Percentiles rank a stretch among this genome's conserved stretches.
Evolutionary conservation across 2,113 vertebrate genomes (phyloP).

Genomic region (Sinocyclocheilus anophthalmus): DNA sequence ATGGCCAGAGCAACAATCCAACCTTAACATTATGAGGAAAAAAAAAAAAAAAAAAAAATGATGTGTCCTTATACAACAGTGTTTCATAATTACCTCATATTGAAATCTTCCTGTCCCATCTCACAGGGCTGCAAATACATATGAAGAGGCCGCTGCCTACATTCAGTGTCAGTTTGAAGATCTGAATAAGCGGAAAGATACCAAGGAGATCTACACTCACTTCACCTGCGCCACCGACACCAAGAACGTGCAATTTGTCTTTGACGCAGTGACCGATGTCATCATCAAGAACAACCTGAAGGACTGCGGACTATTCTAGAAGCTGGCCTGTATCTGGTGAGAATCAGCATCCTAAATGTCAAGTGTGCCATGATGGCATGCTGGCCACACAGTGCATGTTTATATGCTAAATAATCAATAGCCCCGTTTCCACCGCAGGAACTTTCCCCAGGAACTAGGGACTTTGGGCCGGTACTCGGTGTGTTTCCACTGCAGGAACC

Average conservation of each 20-base stretch:
- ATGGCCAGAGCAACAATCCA: too few relatives aligned
- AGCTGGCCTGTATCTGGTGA: slow-evolving; percentile 56
- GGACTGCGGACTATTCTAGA: slow-evolving; percentile 97
- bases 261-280: slow-evolving; percentile 97
- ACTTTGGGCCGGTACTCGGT: too few relatives aligned
- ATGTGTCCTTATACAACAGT: too few relatives aligned
- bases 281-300: slow-evolving; percentile 99
- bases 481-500: too few relatives aligned
- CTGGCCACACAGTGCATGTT: neutral
- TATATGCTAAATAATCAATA: neutral
- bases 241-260: slow-evolving; percentile 99
- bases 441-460: too few relatives aligned
- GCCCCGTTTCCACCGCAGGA: too few relatives aligned
- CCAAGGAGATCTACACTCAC: slow-evolving; percentile 98
- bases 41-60: neutral
- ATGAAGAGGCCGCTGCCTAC: slow-evolving; percentile 96
- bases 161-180: slow-evolving; percentile 98
- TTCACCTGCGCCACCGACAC: slow-evolving; percentile 99
- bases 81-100: neutral
- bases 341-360: slow-evolving; percentile 11
- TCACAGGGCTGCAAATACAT: slow-evolving; percentile 92
- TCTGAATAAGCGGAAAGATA: slow-evolving; percentile 98
- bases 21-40: neutral
- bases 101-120: neutral
- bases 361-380: neutral